Evolutionary conservation across 1,140 invertebrate genomes (phyloP).

Genomic region (Reticulitermes speratus): DNA sequence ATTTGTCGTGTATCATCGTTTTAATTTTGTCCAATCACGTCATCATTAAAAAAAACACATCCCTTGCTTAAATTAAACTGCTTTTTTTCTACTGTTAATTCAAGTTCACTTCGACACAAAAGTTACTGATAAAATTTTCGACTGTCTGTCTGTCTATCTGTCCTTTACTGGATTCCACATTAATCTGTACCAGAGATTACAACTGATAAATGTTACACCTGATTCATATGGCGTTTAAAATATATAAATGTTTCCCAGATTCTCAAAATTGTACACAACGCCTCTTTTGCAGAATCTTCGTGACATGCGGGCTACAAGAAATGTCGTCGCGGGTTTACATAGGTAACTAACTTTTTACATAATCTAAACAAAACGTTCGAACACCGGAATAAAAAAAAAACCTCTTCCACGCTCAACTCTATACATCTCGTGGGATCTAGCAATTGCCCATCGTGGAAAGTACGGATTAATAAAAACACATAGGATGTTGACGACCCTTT

Average conservation of each 20-base stretch:
- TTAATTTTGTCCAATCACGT: no score
- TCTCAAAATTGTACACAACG: background rate
- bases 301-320: background rate
- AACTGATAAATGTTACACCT: no score
- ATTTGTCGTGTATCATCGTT: no score
- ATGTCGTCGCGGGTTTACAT: background rate
- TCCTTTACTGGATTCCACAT: no score
- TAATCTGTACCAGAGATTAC: no score
- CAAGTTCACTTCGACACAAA: no score
- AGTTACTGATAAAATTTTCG: no score
- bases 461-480: conserved; percentile 10
- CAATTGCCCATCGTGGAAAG: conserved; percentile 9
- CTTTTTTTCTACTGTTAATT: no score
- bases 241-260: background rate
- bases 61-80: no score
- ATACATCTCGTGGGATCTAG: background rate
- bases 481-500: conserved; percentile 9
- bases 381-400: background rate
- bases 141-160: no score
- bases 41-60: no score
- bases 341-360: background rate
- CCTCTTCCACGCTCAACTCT: background rate
- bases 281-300: background rate
- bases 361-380: background rate
- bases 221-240: no score